Evolutionary conservation across 2,888 invertebrate species (phyloP), one percentile per base, ranked within the genome.

Genomic region (Torymus auratus): DNA sequence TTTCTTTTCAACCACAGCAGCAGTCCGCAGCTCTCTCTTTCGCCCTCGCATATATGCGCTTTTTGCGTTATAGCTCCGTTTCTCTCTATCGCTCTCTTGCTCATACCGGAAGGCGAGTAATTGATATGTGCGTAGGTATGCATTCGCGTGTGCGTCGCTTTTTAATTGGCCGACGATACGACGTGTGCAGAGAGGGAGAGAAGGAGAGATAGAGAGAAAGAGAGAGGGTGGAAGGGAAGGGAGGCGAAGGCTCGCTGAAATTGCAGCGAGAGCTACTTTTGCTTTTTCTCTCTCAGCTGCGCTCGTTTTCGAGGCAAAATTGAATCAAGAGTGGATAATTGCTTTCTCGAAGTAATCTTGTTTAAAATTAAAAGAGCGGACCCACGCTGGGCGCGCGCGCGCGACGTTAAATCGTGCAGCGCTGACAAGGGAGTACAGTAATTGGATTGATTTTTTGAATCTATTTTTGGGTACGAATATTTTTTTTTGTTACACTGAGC

Each of bases 121-220:
- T 52, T 61, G 23, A 61, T 23, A 52, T 72, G 17, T 20, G 52
- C 17, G 67, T 17, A 13, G 12, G 14, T 17, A 17, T 64, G 7
- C 41, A 41, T 14, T 13, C n/a, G 41, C 41, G 15, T 5, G 14
- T 23, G 55, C 20, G 53, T 58, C 17, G 17, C 41, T 58, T 69
- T 69, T 69, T 69, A 69, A 69, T 69, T 58, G 69, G 67, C 52
- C 52, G 50, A 64, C 68, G 23, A 50, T 41, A 17, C 20, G 10
- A 50, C 11, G 17, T 17, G 17, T 15, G 20, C 50, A 23, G 50
- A 70, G 41, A 28, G 13, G 17, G 3, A 10, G 69, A 28, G 41
- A 14, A 3, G 15, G 58, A 11, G 20, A 20, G 64, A 10, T 60
- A 58, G 55, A 13, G 17, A 1, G 7, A 56, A 15, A 56, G 13